Evolutionary conservation across 2,113 vertebrate species (phyloP), one percentile per base, ranked within the genome.

Genomic region (Galbula dea): DNA sequence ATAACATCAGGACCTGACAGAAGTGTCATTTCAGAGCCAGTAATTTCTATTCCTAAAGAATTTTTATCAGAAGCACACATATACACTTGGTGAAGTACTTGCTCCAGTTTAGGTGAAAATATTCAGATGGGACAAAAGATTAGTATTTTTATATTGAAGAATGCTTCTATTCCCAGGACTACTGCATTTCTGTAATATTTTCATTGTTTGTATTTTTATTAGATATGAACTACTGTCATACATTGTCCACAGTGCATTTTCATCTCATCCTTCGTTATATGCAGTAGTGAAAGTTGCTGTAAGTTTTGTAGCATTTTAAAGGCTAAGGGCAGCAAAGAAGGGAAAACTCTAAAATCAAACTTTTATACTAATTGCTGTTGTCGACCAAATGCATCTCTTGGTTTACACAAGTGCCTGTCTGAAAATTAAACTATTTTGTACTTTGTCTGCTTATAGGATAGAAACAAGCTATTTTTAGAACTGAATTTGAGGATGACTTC

Each of bases 231-330:
- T 92, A 39, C 83, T 94, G 83, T 39, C 34, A 30, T 49, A 16
- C n/a, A 81, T 88, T 37, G 24, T 84, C 43, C 89, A 27, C 79
- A 93, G 88, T 90, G 83, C 92, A 76, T 90, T 87, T 86, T 96
- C 95, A 92, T 97, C 96, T 96, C 95, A 77, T 90, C 88, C 32
- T 95, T 86, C 54, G 12, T 75, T 82, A 63, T 39, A 36, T 43
- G 23, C 43, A 78, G 52, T 78, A 86, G 43, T 74, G 11, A 6
- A 81, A 72, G 54, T 65, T 88, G 36, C 73, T 88, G 24, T 88
- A 63, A 65, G 49, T 74, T 90, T 57, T 76, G 17, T 87, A 62
- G 22, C 66, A 27, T 43, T 74, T 77, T 21, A 34, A 83, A 93
- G 36, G 12, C 86, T 36, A 84, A 86, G 54, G 54, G 61, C 49